These are phyloP conservation scores for Torymus tubicola DNA, from an alignment of 2,888 invertebrate genomes.

Conservation along the genomic window DNA sequence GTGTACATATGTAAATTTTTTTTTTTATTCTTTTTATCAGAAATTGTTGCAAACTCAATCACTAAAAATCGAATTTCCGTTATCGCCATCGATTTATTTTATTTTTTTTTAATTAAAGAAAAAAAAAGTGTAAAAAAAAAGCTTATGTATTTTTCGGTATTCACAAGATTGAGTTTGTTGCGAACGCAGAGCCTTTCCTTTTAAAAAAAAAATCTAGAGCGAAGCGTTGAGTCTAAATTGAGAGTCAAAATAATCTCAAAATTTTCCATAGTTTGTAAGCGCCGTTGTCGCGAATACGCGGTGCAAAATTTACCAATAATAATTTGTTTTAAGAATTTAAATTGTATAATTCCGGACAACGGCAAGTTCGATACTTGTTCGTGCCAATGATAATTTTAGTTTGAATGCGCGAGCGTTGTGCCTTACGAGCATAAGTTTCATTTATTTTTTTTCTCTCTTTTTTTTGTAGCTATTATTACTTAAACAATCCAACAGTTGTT, in stretches of 20 bases:
- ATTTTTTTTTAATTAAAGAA: too few species aligned
- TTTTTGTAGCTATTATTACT: not conserved
- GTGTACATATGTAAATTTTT: slow-evolving; percentile 4
- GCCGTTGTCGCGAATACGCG: slow-evolving; percentile 3
- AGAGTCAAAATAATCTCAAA: slow-evolving; percentile 2
- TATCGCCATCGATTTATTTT: too few species aligned
- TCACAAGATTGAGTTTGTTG: too few species aligned
- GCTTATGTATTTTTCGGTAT: too few species aligned
- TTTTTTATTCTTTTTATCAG: slow-evolving; percentile 14
- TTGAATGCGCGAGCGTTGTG: slow-evolving; percentile 35
- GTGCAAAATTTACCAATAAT: too few species aligned
- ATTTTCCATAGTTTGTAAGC: slow-evolving; percentile 28
- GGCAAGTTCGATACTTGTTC: slow-evolving; percentile 12
- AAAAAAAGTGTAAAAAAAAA: too few species aligned
- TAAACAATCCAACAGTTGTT: too few species aligned
- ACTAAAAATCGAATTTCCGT: not conserved
- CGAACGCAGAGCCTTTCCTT: too few species aligned
- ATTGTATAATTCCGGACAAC: not conserved
- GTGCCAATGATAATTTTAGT: slow-evolving; percentile 36
- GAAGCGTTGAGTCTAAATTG: slow-evolving; percentile 1
- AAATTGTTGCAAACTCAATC: slow-evolving; percentile 36
- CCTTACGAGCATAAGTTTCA: slow-evolving; percentile 31
- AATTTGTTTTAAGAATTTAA: too few species aligned
- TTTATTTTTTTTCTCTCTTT: not conserved
- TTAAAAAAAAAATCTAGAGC: too few species aligned